These are phyloP conservation scores for Hippoglossus hippoglossus DNA, from an alignment of 2,797 vertebrate species.

Conservation along the genomic window DNA sequence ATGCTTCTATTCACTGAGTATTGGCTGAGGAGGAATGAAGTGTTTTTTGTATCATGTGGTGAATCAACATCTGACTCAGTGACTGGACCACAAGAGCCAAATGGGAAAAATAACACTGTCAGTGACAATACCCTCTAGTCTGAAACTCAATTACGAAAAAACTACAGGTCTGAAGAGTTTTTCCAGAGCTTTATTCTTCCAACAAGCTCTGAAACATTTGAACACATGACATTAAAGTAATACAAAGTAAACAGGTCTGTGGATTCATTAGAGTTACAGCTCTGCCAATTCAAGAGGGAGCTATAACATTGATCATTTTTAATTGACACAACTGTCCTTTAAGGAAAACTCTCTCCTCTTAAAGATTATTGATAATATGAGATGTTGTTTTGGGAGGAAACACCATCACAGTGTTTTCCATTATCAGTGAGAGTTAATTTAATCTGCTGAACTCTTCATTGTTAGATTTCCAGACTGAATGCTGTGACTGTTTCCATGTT, in stretches of 20 bases:
- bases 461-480: neutral
- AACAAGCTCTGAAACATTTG: neutral
- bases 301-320: neutral
- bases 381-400: too few relatives aligned
- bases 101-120: neutral
- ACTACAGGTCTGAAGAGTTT: neutral
- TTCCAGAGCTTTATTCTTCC: slow-evolving; percentile 7
- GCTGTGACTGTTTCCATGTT: neutral
- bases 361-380: neutral
- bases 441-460: neutral
- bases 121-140: neutral
- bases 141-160: neutral
- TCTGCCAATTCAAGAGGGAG: neutral
- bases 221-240: neutral
- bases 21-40: too few relatives aligned
- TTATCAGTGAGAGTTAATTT: too few relatives aligned
- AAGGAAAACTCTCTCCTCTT: neutral
- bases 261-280: neutral
- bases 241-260: neutral
- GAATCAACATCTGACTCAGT: too few relatives aligned
- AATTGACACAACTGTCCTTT: neutral
- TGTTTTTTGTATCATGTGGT: too few relatives aligned
- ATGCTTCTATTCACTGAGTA: too few relatives aligned
- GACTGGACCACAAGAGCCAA: too few relatives aligned
- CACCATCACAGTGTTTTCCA: too few relatives aligned